A percentile compares a stretch with the other conserved stretches of the same genome.
Evolutionary conservation across 2,113 vertebrate genomes (phyloP).

Genomic region (Rhagologus leucostigma): DNA sequence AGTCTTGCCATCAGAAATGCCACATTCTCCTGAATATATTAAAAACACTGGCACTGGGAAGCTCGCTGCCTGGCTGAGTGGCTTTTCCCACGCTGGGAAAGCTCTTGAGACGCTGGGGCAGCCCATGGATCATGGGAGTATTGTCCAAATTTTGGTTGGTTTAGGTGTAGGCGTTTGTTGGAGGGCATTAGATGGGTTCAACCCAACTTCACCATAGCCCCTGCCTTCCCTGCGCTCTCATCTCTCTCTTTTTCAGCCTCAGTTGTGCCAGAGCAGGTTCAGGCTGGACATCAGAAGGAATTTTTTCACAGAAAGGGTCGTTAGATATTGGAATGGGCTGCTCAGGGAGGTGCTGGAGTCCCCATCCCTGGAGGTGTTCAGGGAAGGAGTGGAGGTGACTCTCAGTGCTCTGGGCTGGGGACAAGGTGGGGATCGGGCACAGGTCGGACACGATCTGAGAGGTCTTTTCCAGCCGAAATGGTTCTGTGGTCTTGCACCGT

Average conservation of each 20-base stretch:
- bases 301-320: not conserved
- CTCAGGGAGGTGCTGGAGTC: not conserved
- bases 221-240: too few species aligned
- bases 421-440: not conserved
- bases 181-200: not conserved
- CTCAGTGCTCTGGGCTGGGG: not conserved
- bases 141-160: not conserved
- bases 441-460: not conserved
- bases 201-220: fast-evolving
- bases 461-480: not conserved
- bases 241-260: not conserved
- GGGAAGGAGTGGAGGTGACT: not conserved
- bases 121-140: fast-evolving
- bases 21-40: constrained; percentile 36
- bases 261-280: fast-evolving
- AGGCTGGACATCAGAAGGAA: not conserved
- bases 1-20: constrained; percentile 68
- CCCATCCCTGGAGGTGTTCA: not conserved
- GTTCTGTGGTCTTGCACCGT: not conserved
- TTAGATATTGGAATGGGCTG: not conserved
- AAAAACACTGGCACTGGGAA: not conserved
- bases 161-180: fast-evolving
- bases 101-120: not conserved
- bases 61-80: not conserved
- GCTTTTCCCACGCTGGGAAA: not conserved